Conservation (phyloP, 2,797 vertebrate genomes). For the Vespertilio murinus region DNA sequence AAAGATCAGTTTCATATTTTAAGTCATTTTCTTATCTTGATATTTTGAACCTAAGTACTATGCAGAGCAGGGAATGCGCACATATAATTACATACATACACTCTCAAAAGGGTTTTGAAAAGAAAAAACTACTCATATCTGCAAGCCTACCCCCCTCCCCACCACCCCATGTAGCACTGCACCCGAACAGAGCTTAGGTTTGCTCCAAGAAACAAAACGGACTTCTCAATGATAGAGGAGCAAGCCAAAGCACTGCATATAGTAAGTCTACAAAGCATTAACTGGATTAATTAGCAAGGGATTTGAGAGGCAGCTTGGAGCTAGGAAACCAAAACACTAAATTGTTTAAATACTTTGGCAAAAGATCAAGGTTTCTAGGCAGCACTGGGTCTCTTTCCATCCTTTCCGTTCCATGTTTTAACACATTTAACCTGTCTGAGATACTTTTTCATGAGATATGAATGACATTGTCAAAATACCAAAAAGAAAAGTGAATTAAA, state of each 20-base stretch:
- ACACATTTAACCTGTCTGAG: slow-evolving; percentile 89
- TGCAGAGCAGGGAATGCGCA: neutral
- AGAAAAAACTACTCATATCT: slow-evolving; percentile 85
- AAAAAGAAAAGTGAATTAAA: slow-evolving; percentile 85
- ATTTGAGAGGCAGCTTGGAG: slow-evolving; percentile 89
- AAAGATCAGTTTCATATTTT: slow-evolving; percentile 48
- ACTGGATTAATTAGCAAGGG: slow-evolving; percentile 91
- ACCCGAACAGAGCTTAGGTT: slow-evolving; percentile 82
- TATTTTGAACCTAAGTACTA: slow-evolving; percentile 42
- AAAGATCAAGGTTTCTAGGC: slow-evolving; percentile 90
- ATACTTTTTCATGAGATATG: slow-evolving; percentile 87
- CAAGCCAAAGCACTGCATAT: slow-evolving; percentile 85
- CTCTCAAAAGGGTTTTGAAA: slow-evolving; percentile 56
- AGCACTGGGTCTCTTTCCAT: slow-evolving; percentile 85
- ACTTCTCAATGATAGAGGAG: slow-evolving; percentile 80
- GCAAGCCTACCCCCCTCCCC: slow-evolving; percentile 68
- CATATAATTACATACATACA: slow-evolving; percentile 62
- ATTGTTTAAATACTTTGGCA: slow-evolving; percentile 92
- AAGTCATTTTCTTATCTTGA: slow-evolving; percentile 13
- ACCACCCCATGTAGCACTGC: slow-evolving; percentile 82
- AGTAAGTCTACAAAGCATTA: slow-evolving; percentile 89
- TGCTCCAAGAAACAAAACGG: slow-evolving; percentile 84
- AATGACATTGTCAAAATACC: slow-evolving; percentile 89
- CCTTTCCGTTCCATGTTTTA: slow-evolving; percentile 83
- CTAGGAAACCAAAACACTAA: slow-evolving; percentile 90